Evolutionary conservation across 2,113 vertebrate species (phyloP).

Genomic region (Elachura formosa): DNA sequence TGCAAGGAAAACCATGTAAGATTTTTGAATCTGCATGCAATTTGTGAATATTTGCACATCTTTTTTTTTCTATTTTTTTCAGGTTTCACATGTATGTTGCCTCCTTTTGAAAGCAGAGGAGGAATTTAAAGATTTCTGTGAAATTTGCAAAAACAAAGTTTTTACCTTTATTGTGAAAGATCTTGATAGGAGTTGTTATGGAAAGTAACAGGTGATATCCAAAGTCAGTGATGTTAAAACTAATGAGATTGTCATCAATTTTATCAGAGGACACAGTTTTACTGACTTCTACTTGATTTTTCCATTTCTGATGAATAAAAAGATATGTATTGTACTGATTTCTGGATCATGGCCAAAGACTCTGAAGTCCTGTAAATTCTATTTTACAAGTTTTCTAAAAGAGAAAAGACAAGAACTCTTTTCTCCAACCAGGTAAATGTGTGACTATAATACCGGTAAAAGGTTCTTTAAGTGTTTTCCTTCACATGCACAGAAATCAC

Average conservation of each 20-base stretch:
- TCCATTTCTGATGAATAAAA: background rate
- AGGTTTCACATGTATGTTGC: background rate
- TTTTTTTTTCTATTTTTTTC: background rate
- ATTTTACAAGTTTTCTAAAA: background rate
- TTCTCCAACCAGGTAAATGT: background rate
- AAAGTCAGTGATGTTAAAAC: background rate
- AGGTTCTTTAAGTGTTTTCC: conserved; percentile 26
- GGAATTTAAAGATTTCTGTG: background rate
- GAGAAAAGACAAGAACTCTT: background rate
- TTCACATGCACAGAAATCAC: background rate
- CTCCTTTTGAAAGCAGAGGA: background rate
- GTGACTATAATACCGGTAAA: background rate
- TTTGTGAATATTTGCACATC: background rate
- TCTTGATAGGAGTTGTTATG: background rate
- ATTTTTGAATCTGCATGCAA: background rate
- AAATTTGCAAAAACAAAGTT: background rate
- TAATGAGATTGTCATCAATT: background rate
- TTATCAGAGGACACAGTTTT: background rate
- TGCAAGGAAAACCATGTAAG: background rate
- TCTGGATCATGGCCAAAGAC: background rate
- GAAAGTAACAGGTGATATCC: background rate
- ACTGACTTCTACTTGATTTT: background rate
- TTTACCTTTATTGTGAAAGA: background rate
- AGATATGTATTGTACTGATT: background rate
- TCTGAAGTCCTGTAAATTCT: background rate